Percentiles rank a stretch among this genome's conserved stretches.
Conservation (phyloP, 2,888 invertebrate genomes). For the Blastobasis adustella region DNA sequence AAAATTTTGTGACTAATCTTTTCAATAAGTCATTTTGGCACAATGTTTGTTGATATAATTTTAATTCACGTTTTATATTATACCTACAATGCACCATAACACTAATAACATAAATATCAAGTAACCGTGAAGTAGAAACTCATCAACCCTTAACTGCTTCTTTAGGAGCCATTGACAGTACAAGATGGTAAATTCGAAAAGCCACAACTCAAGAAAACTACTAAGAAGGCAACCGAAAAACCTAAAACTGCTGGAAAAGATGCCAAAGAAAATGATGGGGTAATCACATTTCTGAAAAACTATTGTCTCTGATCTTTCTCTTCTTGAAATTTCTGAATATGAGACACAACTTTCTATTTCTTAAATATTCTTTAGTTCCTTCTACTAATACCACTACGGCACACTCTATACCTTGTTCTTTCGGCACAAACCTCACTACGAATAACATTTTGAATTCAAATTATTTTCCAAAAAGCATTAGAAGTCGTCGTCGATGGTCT, state of each 20-base stretch:
- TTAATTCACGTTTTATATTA: constrained; percentile 11
- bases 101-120: constrained; percentile 33
- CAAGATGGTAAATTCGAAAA: constrained; percentile 67
- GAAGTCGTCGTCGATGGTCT: constrained; percentile 25
- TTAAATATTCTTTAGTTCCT: background rate
- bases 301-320: constrained; percentile 27
- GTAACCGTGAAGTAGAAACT: constrained; percentile 34
- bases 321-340: constrained; percentile 10
- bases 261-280: constrained; percentile 41
- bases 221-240: constrained; percentile 53
- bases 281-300: constrained; percentile 33
- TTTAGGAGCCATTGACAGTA: constrained; percentile 61
- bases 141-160: constrained; percentile 48
- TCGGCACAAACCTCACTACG: constrained; percentile 3
- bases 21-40: constrained; percentile 26
- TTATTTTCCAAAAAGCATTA: background rate
- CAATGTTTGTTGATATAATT: too few species aligned
- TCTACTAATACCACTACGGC: background rate
- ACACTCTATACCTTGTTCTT: background rate
- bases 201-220: constrained; percentile 65
- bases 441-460: too few species aligned
- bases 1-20: constrained; percentile 35
- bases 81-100: constrained; percentile 33
- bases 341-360: background rate
- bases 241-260: constrained; percentile 47